phyloP scores from a whole-genome alignment of 2,113 vertebrate genomes.

The Hucho hucho region DNA sequence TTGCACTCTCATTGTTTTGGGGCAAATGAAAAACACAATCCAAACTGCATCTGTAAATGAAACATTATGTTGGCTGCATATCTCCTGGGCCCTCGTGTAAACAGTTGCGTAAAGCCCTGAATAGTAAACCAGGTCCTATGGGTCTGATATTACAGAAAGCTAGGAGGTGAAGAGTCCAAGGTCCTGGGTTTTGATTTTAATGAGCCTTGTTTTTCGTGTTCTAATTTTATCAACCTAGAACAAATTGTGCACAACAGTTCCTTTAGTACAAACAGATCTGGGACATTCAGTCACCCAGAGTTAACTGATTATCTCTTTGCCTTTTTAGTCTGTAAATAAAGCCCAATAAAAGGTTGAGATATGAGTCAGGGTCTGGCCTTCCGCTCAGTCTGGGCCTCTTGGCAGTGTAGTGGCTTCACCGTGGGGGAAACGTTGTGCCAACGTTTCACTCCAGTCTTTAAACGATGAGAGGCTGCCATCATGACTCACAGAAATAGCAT shows the following conservation, averaged over 20 bases:
- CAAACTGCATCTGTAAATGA: background rate
- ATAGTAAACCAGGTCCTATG: slow-evolving; percentile 5
- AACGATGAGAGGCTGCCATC: slow-evolving; percentile 13
- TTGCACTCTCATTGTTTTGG: background rate
- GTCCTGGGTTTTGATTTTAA: background rate
- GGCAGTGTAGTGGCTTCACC: background rate
- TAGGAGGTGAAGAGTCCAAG: background rate
- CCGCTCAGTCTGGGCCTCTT: background rate
- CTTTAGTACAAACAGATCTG: background rate
- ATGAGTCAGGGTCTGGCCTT: slow-evolving; percentile 1
- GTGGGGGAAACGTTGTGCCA: slow-evolving; percentile 11
- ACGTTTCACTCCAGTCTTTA: slow-evolving; percentile 8
- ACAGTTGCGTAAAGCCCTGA: slow-evolving; percentile 17
- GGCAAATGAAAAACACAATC: background rate
- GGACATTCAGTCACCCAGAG: slow-evolving; percentile 5
- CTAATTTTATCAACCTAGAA: background rate
- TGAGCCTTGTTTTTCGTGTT: background rate
- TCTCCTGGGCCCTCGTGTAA: background rate
- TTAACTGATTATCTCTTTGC: slow-evolving; percentile 17
- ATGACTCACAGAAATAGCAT: slow-evolving; percentile 19
- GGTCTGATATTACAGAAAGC: slow-evolving; percentile 1
- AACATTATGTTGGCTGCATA: slow-evolving; percentile 1
- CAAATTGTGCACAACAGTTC: background rate
- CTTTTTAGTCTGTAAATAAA: background rate
- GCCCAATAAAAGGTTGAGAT: slow-evolving; percentile 1